These are phyloP conservation scores for Solen grandis DNA, from an alignment of 1,140 invertebrate species.

Conservation along the genomic window DNA sequence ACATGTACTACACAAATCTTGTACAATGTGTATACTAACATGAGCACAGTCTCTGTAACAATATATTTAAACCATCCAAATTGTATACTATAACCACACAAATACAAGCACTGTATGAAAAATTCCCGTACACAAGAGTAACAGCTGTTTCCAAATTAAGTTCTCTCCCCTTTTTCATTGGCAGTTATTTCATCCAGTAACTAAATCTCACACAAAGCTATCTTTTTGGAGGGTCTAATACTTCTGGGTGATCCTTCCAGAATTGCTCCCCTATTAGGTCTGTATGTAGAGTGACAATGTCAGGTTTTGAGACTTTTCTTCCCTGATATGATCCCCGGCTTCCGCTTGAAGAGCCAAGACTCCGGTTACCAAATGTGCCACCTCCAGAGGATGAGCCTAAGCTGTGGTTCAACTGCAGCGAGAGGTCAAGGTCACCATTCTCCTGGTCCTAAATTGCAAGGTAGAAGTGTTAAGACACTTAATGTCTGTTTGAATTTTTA, in stretches of 20 bases:
- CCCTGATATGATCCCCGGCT: neutral
- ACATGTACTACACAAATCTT: no score
- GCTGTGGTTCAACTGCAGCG: slow-evolving; percentile 11
- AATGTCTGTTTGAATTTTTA: neutral
- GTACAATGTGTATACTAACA: no score
- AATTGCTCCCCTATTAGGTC: slow-evolving; percentile 94
- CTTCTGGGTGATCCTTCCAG: slow-evolving; percentile 89
- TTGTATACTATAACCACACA: no score
- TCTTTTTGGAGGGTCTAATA: slow-evolving; percentile 72
- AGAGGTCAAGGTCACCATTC: slow-evolving; percentile 36
- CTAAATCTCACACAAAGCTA: slow-evolving; percentile 2
- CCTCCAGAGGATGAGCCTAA: slow-evolving; percentile 13
- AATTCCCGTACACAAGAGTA: no score
- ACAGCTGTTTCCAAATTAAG: no score
- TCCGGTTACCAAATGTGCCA: neutral
- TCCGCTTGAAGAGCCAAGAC: no score
- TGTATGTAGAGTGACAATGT: slow-evolving; percentile 70
- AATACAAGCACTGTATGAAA: no score
- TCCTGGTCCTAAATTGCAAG: neutral
- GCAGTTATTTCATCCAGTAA: no score
- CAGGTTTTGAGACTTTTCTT: slow-evolving; percentile 28
- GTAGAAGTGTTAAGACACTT: neutral
- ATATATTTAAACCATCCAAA: no score
- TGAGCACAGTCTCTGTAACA: no score
- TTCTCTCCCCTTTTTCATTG: no score